Base-by-base conservation (phyloP, 1,140 invertebrate genomes). In the Lycorma delicatula region DNA sequence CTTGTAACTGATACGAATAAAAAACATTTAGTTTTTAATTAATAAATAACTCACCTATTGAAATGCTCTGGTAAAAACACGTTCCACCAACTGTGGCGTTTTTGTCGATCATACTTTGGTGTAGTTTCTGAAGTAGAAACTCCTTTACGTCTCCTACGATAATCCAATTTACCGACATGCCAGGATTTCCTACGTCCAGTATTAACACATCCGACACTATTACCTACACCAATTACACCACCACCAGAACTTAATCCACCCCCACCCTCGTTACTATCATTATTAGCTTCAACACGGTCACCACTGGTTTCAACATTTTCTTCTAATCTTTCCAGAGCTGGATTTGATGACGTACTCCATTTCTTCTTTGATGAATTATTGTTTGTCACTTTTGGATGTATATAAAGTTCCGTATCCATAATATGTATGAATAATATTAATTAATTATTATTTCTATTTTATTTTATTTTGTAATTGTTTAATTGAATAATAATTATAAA, bases 31-130 rank as follows among this genome's bases (percentile, higher is more conserved):
- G n/a, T n/a, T n/a, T n/a, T n/a, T n/a, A n/a, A n/a, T n/a, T n/a
- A n/a, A n/a, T n/a, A n/a, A n/a, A n/a, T n/a, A n/a, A n/a, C n/a
- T 22, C 41, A 20, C 16, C 41, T 44, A 3, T 47, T 81, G 54
- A 80, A 73, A 69, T 81, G 68, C 64, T 89, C 85, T 53, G 83
- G 83, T 6, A 86, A 83, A 64, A 90, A 87, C 26, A 88, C 85
- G 67, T 88, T 89, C 87, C 87, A 90, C 87, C 87, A 90, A 12
- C 87, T 89, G 9, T 83, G 80, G 56, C 87, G 75, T 66, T 89
- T 87, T 67, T 87, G 84, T 16, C 85, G 75, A 2, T 77, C 71
- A 64, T 79, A 77, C 13, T 67, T 64, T 6, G 69, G 73, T 1
- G 70, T 62, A n/a, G 77, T 73, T 1, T 56, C 61, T 5, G 49